Evolutionary conservation across 2,797 vertebrate species (phyloP).

Genomic region (Rallus crepitans): DNA sequence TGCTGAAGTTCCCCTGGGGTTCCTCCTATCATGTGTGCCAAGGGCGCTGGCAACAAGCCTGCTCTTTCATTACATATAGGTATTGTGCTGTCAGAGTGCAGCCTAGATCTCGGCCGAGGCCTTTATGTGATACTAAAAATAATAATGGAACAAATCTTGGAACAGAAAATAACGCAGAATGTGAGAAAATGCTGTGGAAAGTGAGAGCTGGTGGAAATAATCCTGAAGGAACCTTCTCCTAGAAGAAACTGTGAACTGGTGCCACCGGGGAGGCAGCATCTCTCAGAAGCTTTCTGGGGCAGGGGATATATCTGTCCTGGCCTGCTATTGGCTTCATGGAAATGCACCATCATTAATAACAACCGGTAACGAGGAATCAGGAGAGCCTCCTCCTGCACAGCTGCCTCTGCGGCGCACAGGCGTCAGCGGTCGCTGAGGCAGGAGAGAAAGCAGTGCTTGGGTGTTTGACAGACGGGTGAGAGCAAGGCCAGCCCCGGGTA

Average conservation of each 20-base stretch:
- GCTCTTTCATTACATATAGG: background rate
- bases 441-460: background rate
- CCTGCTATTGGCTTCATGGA: background rate
- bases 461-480: background rate
- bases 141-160: background rate
- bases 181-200: background rate
- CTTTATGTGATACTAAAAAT: background rate
- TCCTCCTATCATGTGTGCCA: background rate
- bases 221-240: background rate
- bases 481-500: background rate
- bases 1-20: background rate
- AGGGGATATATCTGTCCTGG: background rate
- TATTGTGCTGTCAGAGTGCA: background rate
- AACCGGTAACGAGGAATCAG: background rate
- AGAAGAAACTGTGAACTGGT: background rate
- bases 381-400: background rate
- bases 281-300: background rate
- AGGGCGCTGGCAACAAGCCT: background rate
- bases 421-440: background rate
- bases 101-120: background rate
- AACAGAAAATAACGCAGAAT: background rate
- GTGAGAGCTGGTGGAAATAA: background rate
- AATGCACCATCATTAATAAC: background rate
- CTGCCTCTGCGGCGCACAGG: background rate
- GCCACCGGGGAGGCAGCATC: background rate